Evolutionary conservation across 2,888 invertebrate genomes (phyloP).

Genomic region (Drosophila kanekoi): DNA sequence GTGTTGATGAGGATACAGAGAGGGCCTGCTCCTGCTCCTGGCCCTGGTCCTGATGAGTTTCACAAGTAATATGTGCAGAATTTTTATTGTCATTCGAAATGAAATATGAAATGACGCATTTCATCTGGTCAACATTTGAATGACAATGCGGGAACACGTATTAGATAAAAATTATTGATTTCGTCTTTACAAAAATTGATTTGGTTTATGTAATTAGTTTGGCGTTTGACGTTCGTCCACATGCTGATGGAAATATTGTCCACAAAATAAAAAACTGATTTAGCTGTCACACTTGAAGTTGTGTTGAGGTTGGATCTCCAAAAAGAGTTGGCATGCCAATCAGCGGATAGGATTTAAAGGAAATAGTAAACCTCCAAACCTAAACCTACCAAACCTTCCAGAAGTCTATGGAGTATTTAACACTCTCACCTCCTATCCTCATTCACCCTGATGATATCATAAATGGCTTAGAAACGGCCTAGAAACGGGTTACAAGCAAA

Average conservation of each 20-base stretch:
- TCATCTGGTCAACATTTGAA: slow-evolving; percentile 56
- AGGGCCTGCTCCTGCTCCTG: background rate
- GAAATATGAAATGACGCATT: slow-evolving; percentile 57
- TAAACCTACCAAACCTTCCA: no score
- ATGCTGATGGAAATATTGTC: slow-evolving; percentile 45
- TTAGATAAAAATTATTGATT: slow-evolving; percentile 30
- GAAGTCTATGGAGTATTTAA: no score
- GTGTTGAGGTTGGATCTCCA: background rate
- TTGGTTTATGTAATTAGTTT: slow-evolving; percentile 69
- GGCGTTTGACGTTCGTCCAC: slow-evolving; percentile 30
- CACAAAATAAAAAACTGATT: slow-evolving; percentile 68
- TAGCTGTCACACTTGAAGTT: slow-evolving; percentile 62
- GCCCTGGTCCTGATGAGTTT: background rate
- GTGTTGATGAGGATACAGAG: slow-evolving; percentile 63
- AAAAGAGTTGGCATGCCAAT: no score
- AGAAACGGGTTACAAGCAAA: no score
- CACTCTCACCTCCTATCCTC: no score
- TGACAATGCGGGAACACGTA: slow-evolving; percentile 54
- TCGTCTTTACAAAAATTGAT: slow-evolving; percentile 7
- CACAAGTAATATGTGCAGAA: slow-evolving; percentile 38
- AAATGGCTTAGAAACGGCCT: no score
- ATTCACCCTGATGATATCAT: no score
- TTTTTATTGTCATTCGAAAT: slow-evolving; percentile 52
- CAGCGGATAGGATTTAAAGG: no score
- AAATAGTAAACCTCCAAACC: no score